These are phyloP conservation scores for Himalopsyche kuldschensis DNA, from an alignment of 2,888 invertebrate species.

Conservation along the genomic window DNA sequence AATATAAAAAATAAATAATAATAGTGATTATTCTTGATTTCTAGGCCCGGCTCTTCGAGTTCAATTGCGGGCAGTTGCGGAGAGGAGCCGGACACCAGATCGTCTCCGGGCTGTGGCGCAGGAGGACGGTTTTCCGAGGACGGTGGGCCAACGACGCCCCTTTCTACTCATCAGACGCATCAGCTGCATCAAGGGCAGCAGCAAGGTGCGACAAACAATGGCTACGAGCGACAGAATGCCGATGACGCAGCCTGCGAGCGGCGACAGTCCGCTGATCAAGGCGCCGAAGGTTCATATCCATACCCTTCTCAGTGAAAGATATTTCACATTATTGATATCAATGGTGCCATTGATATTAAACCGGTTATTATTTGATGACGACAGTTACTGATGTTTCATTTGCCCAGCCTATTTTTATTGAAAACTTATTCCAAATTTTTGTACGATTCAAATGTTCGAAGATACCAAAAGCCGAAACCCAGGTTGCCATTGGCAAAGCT, in stretches of 20 bases:
- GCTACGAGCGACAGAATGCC: constrained; percentile 56
- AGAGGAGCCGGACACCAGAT: constrained; percentile 58
- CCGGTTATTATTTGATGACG: too few relatives aligned
- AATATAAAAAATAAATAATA: neutral
- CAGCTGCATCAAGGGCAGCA: constrained; percentile 47
- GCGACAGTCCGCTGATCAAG: constrained; percentile 55
- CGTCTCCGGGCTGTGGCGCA: constrained; percentile 53
- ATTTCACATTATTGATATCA: too few relatives aligned
- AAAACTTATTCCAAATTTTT: too few relatives aligned
- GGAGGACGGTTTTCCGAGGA: constrained; percentile 38
- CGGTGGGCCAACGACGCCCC: constrained; percentile 52
- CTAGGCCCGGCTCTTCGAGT: constrained; percentile 58
- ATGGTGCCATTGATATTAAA: too few relatives aligned
- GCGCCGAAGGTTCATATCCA: constrained; percentile 54
- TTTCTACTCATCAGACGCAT: constrained; percentile 48
- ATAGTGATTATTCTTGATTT: constrained; percentile 24
- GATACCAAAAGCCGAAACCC: too few relatives aligned
- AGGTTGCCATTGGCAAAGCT: too few relatives aligned
- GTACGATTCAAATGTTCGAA: too few relatives aligned
- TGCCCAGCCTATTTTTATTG: neutral
- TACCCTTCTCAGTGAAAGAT: neutral
- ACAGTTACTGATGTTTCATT: too few relatives aligned
- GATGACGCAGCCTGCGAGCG: constrained; percentile 52
- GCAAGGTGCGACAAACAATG: constrained; percentile 54
- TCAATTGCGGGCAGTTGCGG: constrained; percentile 44